Conservation (phyloP, 2,113 vertebrate species). For the Miniopterus natalensis region DNA sequence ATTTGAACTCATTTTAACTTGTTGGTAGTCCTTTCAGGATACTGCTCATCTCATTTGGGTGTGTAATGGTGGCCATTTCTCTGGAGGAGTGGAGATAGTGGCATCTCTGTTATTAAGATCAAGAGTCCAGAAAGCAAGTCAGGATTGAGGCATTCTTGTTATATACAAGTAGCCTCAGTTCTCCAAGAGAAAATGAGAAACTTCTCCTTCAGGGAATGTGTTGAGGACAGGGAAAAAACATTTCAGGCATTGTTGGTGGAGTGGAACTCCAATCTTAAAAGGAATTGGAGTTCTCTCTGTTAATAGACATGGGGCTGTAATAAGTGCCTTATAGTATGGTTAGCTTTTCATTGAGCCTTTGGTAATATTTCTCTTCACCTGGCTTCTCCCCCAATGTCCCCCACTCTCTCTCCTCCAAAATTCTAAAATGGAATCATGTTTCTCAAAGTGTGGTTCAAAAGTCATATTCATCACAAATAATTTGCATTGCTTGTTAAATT, state of each 20-base stretch:
- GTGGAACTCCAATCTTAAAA: constrained; percentile 17
- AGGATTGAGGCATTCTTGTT: constrained; percentile 8
- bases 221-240: background rate
- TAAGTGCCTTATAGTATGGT: background rate
- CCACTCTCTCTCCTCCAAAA: background rate
- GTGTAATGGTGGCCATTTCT: background rate
- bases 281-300: background rate
- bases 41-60: background rate
- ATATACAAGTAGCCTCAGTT: background rate
- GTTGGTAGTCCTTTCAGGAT: background rate
- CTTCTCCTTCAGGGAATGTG: background rate
- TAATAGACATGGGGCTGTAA: background rate
- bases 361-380: background rate
- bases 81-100: background rate
- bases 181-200: constrained; percentile 12
- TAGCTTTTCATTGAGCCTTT: constrained; percentile 33
- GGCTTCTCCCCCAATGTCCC: background rate
- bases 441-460: constrained; percentile 46
- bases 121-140: background rate
- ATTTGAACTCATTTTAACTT: constrained; percentile 25
- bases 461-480: constrained; percentile 16
- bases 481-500: constrained; percentile 38
- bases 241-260: background rate
- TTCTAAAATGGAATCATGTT: constrained; percentile 31
- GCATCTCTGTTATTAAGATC: background rate